phyloP scores from a whole-genome alignment of 2,113 vertebrate species.

The Menidia beryllina region DNA sequence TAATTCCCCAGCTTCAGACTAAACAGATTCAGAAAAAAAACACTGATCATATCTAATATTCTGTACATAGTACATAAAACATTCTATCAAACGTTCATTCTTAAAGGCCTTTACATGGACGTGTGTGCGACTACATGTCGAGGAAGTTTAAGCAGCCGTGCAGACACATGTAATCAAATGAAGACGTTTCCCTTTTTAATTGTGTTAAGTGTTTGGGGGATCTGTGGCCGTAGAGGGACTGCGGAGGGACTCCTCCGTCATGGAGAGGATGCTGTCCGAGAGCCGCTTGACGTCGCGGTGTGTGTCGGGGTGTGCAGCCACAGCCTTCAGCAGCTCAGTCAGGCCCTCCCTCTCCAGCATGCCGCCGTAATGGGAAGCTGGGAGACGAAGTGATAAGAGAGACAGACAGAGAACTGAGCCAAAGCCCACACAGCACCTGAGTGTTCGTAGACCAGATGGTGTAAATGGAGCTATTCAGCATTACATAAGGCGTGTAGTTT shows the following conservation, averaged over 20 bases:
- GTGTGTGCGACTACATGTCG: background rate
- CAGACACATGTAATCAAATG: conserved; percentile 1
- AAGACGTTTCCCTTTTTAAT: background rate
- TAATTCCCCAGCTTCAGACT: background rate
- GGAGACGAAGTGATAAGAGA: conserved; percentile 7
- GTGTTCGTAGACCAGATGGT: background rate
- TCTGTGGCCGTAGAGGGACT: conserved; percentile 57
- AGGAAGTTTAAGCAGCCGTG: background rate
- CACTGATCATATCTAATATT: background rate
- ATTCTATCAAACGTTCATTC: conserved; percentile 7
- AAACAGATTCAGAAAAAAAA: background rate
- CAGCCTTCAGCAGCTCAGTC: conserved; percentile 85
- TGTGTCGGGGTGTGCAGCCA: conserved; percentile 87
- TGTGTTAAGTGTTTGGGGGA: conserved; percentile 27
- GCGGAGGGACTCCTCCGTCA: conserved; percentile 85
- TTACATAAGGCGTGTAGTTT: background rate
- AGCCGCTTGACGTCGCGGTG: conserved; percentile 87
- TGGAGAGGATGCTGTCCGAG: conserved; percentile 85
- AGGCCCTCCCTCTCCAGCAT: conserved; percentile 92
- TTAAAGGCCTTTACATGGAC: background rate
- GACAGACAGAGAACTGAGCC: background rate
- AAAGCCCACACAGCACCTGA: background rate
- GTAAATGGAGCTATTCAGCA: background rate
- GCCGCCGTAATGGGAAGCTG: conserved; percentile 89
- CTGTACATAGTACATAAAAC: conserved; percentile 1